These are phyloP conservation scores for Teleogryllus occipitalis DNA, from an alignment of 1,140 invertebrate genomes.

Conservation along the genomic window DNA sequence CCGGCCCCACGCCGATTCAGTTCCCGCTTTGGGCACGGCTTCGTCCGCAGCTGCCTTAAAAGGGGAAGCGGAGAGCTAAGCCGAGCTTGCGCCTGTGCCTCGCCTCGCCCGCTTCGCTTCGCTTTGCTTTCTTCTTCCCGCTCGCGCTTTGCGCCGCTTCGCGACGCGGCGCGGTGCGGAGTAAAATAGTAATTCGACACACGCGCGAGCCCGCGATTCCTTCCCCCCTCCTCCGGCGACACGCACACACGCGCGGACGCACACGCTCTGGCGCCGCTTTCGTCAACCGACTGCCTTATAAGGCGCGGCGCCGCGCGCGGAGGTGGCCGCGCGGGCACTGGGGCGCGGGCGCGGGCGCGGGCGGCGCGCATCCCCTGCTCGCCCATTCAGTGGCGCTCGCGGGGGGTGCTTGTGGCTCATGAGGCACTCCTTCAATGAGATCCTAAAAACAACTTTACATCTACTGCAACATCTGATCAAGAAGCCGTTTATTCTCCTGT, in stretches of 20 bases:
- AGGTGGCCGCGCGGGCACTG: not conserved
- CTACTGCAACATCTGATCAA: no score
- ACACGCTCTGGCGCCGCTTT: not conserved
- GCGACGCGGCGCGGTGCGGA: not conserved
- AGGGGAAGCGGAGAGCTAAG: slow-evolving; percentile 11
- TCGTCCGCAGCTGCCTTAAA: slow-evolving; percentile 13
- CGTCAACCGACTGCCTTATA: slow-evolving; percentile 13
- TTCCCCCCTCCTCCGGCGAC: not conserved
- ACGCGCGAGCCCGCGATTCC: not conserved
- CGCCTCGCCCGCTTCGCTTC: not conserved
- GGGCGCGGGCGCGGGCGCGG: not conserved
- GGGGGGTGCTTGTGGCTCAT: no score
- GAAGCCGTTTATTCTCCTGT: no score
- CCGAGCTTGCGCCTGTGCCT: not conserved
- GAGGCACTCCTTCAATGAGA: no score
- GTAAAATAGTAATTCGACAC: slow-evolving; percentile 5
- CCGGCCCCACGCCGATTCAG: not conserved
- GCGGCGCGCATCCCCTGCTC: no score
- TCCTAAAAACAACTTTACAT: no score
- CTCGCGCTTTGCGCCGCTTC: not conserved
- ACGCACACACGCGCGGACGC: not conserved
- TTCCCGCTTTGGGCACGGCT: slow-evolving; percentile 14
- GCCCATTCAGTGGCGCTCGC: no score
- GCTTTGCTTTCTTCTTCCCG: not conserved
- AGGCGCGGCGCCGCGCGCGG: not conserved